Conservation (phyloP, 2,888 invertebrate species). For the Unio delphinus region DNA sequence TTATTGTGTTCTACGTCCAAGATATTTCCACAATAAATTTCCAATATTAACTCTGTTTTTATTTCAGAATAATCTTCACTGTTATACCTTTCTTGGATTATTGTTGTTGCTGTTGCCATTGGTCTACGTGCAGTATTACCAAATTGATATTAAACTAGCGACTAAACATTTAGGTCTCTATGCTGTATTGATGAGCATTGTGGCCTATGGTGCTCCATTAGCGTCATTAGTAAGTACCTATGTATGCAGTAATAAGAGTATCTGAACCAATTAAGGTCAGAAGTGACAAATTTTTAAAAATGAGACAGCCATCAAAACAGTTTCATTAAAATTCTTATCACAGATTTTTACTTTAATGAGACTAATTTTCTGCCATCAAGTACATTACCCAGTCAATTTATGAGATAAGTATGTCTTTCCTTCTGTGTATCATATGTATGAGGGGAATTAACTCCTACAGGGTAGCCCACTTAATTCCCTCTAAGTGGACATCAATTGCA, state of each 20-base stretch:
- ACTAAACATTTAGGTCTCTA: constrained; percentile 38
- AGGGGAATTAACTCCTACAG: no score
- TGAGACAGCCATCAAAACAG: no score
- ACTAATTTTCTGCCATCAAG: no score
- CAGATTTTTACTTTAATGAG: no score
- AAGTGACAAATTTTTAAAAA: no score
- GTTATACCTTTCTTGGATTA: constrained; percentile 25
- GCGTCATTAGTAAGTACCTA: constrained; percentile 44
- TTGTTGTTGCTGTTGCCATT: constrained; percentile 35
- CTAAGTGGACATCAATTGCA: no score
- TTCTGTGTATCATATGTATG: no score
- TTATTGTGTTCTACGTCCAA: background rate
- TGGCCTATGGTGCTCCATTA: constrained; percentile 50
- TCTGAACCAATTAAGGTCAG: no score
- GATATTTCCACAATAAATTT: background rate
- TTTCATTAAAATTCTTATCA: no score
- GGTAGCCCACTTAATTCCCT: no score
- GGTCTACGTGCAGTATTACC: constrained; percentile 45
- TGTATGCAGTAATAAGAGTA: background rate
- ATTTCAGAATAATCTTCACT: constrained; percentile 41
- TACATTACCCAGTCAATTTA: no score
- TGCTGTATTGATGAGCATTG: constrained; percentile 37
- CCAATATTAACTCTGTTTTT: background rate
- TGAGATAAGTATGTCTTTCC: no score
- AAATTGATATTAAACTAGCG: constrained; percentile 31